phyloP scores from a whole-genome alignment of 2,888 invertebrate genomes.

The Graphium colonna region DNA sequence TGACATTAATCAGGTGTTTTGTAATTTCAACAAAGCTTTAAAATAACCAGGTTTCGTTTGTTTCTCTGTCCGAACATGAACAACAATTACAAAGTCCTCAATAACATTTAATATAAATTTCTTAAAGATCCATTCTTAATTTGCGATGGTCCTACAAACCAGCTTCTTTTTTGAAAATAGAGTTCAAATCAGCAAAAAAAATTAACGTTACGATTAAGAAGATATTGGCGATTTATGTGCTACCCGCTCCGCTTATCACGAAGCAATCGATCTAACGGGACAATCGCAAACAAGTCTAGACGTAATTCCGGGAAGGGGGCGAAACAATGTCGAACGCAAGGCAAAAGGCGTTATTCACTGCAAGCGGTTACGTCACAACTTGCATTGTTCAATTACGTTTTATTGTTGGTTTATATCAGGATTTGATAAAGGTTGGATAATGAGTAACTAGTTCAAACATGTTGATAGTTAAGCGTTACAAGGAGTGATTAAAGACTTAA shows the following conservation, averaged over 20 bases:
- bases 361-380: constrained; percentile 30
- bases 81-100: too few relatives aligned
- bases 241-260: constrained; percentile 18
- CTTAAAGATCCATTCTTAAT: too few relatives aligned
- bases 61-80: too few relatives aligned
- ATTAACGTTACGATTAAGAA: too few relatives aligned
- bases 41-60: too few relatives aligned
- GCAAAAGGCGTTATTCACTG: constrained; percentile 33
- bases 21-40: too few relatives aligned
- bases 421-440: background rate
- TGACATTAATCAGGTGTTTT: too few relatives aligned
- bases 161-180: too few relatives aligned
- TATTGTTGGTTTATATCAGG: background rate
- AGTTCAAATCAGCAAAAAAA: too few relatives aligned
- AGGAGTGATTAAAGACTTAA: too few relatives aligned
- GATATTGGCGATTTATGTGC: constrained; percentile 1
- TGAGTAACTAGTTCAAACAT: background rate
- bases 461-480: background rate
- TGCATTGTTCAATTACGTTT: constrained; percentile 3
- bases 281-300: constrained; percentile 38
- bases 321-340: constrained; percentile 29
- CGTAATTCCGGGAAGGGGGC: constrained; percentile 36
- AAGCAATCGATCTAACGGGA: constrained; percentile 22
- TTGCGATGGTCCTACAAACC: too few relatives aligned
- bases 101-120: too few relatives aligned